Base-by-base conservation (phyloP, 2,113 vertebrate genomes). In the Brachyhypopomus gauderio region DNA sequence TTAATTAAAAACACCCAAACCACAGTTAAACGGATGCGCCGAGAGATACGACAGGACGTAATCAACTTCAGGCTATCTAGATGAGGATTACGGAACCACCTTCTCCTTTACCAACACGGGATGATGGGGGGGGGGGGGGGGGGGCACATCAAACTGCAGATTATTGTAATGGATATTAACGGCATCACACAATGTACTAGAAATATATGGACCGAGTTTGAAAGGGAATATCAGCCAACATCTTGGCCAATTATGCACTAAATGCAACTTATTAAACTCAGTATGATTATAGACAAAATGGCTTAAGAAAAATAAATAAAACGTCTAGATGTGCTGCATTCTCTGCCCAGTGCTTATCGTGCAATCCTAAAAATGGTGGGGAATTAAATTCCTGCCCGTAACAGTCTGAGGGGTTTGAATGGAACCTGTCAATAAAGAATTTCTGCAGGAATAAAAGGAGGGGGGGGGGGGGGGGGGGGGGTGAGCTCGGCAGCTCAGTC, bases 361-460 rank as follows among this genome's bases (percentile, higher is more conserved):
- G 88, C 88, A 89, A 90, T 91, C 88, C 91, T 90, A 90, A 93
- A 93, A 94, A 95, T 88, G 91, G 92, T 90, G 90, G 92, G 90
- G 93, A 95, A 95, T 94, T 90, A 93, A 93, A 94, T 94, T 87
- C 92, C 93, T 92, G 94, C 93, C 93, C 94, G 90, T 88, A 92
- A 90, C 90, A 93, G 94, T 92, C 86, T 86, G 89, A 93, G 91
- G 91, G 90, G 87, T 86, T 88, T 96, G 94, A 98, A 97, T 95
- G 91, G 95, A 91, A 88, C 93, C 94, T 94, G 94, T 97, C 95
- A 95, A 91, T 95, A 95, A 95, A 92, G 92, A 90, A 90, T 93
- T 82, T 93, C 90, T 94, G 92, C 95, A 94, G 96, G 88, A 92
- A 93, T 91, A 93, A 91, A 90, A 85, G 93, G 90, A 87, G 83